A percentile compares a stretch with the other conserved stretches of the same genome.
These are phyloP conservation scores for Anniella stebbinsi DNA, from an alignment of 2,797 vertebrate genomes.

Conservation along the genomic window DNA sequence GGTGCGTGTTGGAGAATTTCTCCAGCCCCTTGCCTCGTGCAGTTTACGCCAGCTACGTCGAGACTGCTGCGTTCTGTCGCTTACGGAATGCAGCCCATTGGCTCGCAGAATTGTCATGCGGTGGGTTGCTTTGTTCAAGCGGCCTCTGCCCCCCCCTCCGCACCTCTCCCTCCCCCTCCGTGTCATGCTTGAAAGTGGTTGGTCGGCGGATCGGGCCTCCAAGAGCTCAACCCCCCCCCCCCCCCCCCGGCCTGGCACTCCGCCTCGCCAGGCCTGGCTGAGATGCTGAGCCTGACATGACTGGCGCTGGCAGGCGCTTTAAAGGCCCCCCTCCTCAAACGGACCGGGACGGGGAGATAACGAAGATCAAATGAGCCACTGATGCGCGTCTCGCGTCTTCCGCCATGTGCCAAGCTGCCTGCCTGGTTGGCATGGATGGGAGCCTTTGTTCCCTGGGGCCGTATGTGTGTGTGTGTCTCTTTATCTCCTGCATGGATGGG, in stretches of 20 bases:
- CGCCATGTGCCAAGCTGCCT: neutral
- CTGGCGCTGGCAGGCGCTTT: neutral
- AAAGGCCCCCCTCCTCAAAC: neutral
- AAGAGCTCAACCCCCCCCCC: neutral
- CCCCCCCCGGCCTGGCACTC: too few species aligned
- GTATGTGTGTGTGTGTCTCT: too few species aligned
- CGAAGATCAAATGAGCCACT: neutral
- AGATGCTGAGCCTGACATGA: neutral
- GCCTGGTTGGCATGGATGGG: neutral
- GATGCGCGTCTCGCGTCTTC: neutral
- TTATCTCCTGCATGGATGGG: too few species aligned
- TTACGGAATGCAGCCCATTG: neutral
- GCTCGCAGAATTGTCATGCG: neutral
- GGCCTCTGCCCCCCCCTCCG: too few species aligned
- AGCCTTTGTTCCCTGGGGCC: too few species aligned
- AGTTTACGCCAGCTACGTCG: too few species aligned
- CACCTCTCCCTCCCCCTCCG: fast-evolving
- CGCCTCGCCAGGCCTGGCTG: neutral
- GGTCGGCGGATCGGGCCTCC: neutral
- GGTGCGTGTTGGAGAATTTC: neutral
- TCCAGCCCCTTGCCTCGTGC: neutral
- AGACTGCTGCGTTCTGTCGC: too few species aligned
- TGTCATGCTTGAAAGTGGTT: too few species aligned
- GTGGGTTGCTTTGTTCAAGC: neutral
- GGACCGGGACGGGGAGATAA: neutral